Evolutionary conservation across 2,797 vertebrate species (phyloP).

Genomic region (Acanthornis magna): DNA sequence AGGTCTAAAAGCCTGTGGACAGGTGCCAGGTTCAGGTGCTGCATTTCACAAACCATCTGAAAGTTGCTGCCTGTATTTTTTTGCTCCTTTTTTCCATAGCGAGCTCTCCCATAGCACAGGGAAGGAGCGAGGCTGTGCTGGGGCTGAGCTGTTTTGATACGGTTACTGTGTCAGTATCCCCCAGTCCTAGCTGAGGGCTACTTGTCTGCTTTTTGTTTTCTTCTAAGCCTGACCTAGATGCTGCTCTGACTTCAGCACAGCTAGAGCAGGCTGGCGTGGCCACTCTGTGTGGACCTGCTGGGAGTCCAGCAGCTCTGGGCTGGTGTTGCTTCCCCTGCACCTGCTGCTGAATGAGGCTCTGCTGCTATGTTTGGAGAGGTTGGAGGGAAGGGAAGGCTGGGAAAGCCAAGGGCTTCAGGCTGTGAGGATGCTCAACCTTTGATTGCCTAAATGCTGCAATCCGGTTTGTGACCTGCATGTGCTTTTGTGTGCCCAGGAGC

Average conservation of each 20-base stretch:
- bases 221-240: conserved; percentile 28
- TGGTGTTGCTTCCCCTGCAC: not conserved
- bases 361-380: not conserved
- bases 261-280: not conserved
- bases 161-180: not conserved
- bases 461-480: not conserved
- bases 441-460: not conserved
- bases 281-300: not conserved
- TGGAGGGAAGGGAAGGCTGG: not conserved
- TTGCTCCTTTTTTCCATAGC: not conserved
- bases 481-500: not conserved
- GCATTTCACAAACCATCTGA: not conserved
- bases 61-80: not conserved
- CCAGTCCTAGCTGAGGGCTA: not conserved
- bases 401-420: not conserved
- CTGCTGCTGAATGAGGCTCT: not conserved
- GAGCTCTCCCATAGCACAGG: not conserved
- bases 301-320: not conserved
- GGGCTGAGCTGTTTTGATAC: not conserved
- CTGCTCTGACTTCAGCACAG: not conserved
- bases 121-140: accelerated
- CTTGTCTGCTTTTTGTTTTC: not conserved
- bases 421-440: not conserved
- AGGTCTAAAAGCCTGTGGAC: not conserved
- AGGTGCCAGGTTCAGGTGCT: not conserved